These are phyloP conservation scores for Jacana jacana DNA, from an alignment of 2,113 vertebrate genomes.

Conservation along the genomic window DNA sequence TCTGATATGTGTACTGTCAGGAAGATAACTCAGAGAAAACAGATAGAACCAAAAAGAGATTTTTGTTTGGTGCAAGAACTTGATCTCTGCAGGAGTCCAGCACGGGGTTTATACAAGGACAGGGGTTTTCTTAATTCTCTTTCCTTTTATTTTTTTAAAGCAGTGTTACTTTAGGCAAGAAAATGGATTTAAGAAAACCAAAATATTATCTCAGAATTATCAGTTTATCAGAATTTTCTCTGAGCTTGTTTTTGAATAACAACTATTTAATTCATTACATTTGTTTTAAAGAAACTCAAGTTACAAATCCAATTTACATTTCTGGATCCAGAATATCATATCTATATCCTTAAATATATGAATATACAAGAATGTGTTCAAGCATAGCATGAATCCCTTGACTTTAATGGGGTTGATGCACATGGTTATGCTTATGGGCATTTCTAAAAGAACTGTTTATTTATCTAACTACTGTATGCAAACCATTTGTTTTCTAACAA, in stretches of 20 bases:
- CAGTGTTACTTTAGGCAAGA: neutral
- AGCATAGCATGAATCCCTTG: neutral
- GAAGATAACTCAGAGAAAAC: neutral
- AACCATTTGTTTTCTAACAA: neutral
- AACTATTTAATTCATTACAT: neutral
- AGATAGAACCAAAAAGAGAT: neutral
- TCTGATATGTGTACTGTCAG: neutral
- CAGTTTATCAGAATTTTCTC: neutral
- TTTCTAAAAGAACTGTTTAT: neutral
- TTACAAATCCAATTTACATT: neutral
- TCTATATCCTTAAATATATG: neutral
- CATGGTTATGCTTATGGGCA: neutral
- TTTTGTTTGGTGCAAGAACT: neutral
- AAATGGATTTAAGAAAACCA: neutral
- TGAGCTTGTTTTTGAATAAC: neutral
- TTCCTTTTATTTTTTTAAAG: neutral
- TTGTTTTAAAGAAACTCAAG: neutral
- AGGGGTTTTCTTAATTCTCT: neutral
- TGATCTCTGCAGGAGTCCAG: neutral
- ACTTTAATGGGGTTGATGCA: neutral
- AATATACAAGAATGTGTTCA: neutral
- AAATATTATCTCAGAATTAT: neutral
- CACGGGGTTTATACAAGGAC: neutral
- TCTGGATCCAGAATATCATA: neutral
- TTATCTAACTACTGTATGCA: neutral